Percentiles rank a stretch among this genome's conserved stretches.
phyloP scores from a whole-genome alignment of 2,797 vertebrate genomes.

The Mastacembelus armatus region DNA sequence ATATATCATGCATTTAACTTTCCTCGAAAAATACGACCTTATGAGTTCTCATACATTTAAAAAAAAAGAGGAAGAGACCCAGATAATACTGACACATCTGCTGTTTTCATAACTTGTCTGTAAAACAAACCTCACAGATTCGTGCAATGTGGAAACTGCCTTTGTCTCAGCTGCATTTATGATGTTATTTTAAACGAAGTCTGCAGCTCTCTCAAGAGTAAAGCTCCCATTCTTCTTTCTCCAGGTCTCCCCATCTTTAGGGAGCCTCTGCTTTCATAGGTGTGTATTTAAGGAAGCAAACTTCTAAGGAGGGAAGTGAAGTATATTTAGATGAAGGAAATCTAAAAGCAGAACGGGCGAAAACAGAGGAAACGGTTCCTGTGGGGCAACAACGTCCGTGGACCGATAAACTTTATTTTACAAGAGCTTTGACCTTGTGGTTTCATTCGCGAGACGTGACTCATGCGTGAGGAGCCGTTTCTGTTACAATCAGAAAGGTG shows the following conservation, averaged over 20 bases:
- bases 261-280: slow-evolving; percentile 67
- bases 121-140: slow-evolving; percentile 7
- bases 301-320: slow-evolving; percentile 66
- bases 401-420: slow-evolving; percentile 23
- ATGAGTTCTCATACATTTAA: too few relatives aligned
- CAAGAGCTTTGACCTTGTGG: slow-evolving; percentile 8
- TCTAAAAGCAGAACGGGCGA: slow-evolving; percentile 62
- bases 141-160: slow-evolving; percentile 6
- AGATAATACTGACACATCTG: background rate
- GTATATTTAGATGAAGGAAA: slow-evolving; percentile 80
- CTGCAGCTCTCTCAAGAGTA: slow-evolving; percentile 9
- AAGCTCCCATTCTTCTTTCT: slow-evolving; percentile 34
- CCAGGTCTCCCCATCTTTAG: slow-evolving; percentile 51
- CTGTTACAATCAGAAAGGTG: background rate
- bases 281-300: slow-evolving; percentile 66
- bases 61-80: too few relatives aligned
- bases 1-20: too few relatives aligned
- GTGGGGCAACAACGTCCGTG: slow-evolving; percentile 20
- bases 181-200: slow-evolving; percentile 39
- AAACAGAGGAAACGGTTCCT: slow-evolving; percentile 72
- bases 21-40: background rate
- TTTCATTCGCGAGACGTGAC: slow-evolving; percentile 14
- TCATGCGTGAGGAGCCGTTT: slow-evolving; percentile 19
- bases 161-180: background rate
- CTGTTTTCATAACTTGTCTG: background rate